Conservation (phyloP, 1,140 invertebrate species). For the Diuraphis noxia region DNA sequence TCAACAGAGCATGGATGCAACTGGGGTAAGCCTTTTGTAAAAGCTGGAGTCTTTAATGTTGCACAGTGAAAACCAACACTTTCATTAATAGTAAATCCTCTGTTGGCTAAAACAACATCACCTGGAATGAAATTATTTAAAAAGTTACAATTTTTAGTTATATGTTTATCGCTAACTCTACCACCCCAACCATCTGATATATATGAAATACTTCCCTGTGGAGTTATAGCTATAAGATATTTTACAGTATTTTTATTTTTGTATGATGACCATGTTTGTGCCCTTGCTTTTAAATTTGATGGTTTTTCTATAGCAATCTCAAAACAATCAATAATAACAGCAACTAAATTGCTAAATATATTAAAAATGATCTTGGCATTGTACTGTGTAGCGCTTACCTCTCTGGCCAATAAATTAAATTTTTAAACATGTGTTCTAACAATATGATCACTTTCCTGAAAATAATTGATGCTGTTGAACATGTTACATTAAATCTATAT, state of each 20-base stretch:
- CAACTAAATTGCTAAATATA: slow-evolving; percentile 19
- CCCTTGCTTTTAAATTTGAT: slow-evolving; percentile 56
- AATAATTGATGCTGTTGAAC: background rate
- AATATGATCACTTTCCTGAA: slow-evolving; percentile 17
- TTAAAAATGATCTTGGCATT: slow-evolving; percentile 31
- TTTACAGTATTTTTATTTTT: slow-evolving; percentile 60
- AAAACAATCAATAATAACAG: slow-evolving; percentile 51
- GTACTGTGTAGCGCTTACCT: background rate
- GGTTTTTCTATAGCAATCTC: slow-evolving; percentile 55
- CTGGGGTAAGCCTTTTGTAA: slow-evolving; percentile 45
- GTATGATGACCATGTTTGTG: slow-evolving; percentile 58
- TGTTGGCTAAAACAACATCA: slow-evolving; percentile 59
- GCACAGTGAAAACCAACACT: slow-evolving; percentile 5
- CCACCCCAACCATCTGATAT: slow-evolving; percentile 59
- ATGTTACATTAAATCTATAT: slow-evolving; percentile 31
- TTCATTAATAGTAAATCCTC: slow-evolving; percentile 58
- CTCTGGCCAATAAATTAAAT: slow-evolving; percentile 29
- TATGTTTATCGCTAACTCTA: slow-evolving; percentile 58
- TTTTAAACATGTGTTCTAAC: slow-evolving; percentile 4
- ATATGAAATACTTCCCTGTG: slow-evolving; percentile 61
- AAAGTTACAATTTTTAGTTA: slow-evolving; percentile 49
- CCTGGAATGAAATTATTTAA: slow-evolving; percentile 56
- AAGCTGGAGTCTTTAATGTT: background rate
- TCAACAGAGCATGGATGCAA: slow-evolving; percentile 51
- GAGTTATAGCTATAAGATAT: slow-evolving; percentile 60